Percentiles rank a stretch among this genome's conserved stretches.
Conservation (phyloP, 2,888 invertebrate genomes). For the Lycocerus yunnanus region DNA sequence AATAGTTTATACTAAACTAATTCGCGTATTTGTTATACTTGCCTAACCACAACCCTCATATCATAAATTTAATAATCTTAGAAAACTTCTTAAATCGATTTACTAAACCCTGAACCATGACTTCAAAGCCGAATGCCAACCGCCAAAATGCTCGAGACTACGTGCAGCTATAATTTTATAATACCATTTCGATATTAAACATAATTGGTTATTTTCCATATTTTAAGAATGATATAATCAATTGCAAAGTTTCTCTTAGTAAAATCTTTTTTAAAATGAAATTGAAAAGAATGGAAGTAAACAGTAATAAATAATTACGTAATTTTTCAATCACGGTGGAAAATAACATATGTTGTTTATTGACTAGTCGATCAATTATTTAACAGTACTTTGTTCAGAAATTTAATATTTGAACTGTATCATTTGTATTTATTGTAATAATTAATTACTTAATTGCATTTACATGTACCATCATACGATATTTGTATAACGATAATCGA, state of each 20-base stretch:
- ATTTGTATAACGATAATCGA: no score
- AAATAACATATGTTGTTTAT: constrained; percentile 29
- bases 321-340: background rate
- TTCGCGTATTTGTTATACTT: background rate
- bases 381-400: constrained; percentile 12
- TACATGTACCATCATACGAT: background rate
- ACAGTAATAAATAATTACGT: no score
- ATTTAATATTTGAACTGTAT: constrained; percentile 8
- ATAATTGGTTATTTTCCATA: background rate
- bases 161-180: background rate
- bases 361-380: constrained; percentile 43
- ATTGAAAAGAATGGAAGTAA: background rate
- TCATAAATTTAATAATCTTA: background rate
- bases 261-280: background rate
- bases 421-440: constrained; percentile 9
- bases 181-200: background rate
- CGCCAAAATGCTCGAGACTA: background rate
- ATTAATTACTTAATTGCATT: background rate
- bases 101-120: background rate
- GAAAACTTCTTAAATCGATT: background rate
- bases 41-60: background rate
- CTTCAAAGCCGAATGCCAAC: background rate
- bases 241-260: background rate
- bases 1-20: background rate
- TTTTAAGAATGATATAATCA: background rate